A percentile compares a stretch with the other conserved stretches of the same genome.
phyloP scores from a whole-genome alignment of 2,113 vertebrate species.

The Scomber colias region DNA sequence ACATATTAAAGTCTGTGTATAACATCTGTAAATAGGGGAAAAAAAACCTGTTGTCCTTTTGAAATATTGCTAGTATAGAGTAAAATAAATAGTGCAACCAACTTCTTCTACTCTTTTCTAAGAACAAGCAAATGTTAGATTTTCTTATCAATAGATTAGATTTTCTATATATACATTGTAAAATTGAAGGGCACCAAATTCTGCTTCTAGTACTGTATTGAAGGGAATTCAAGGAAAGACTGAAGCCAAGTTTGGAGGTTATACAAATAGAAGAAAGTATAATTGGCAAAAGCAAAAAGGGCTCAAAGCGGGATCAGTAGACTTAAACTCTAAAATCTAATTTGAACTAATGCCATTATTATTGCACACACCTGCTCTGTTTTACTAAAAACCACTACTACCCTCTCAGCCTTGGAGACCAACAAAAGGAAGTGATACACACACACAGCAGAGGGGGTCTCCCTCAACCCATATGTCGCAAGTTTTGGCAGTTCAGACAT shows the following conservation, averaged over 20 bases:
- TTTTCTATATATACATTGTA: no score
- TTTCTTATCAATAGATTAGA: no score
- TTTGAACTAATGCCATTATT: background rate
- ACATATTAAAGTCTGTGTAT: no score
- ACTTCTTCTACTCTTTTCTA: background rate
- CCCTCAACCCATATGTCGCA: slow-evolving; percentile 67
- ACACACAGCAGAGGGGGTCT: slow-evolving; percentile 24
- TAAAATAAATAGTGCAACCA: background rate
- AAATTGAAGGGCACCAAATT: no score
- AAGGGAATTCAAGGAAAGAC: background rate
- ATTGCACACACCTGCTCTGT: slow-evolving; percentile 8
- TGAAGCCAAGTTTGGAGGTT: slow-evolving; percentile 3
- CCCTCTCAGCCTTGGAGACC: background rate
- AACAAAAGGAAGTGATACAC: slow-evolving; percentile 14
- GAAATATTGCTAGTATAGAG: background rate
- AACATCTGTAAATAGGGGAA: background rate
- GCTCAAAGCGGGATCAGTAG: slow-evolving; percentile 7
- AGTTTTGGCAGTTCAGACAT: slow-evolving; percentile 71
- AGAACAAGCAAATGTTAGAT: background rate
- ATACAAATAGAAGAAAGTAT: background rate
- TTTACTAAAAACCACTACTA: slow-evolving; percentile 2
- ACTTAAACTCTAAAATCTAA: background rate
- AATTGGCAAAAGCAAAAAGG: slow-evolving; percentile 11
- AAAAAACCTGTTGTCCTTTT: background rate
- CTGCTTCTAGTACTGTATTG: background rate